Evolutionary conservation across 2,113 vertebrate species (phyloP).

Genomic region (Nerophis ophidion): DNA sequence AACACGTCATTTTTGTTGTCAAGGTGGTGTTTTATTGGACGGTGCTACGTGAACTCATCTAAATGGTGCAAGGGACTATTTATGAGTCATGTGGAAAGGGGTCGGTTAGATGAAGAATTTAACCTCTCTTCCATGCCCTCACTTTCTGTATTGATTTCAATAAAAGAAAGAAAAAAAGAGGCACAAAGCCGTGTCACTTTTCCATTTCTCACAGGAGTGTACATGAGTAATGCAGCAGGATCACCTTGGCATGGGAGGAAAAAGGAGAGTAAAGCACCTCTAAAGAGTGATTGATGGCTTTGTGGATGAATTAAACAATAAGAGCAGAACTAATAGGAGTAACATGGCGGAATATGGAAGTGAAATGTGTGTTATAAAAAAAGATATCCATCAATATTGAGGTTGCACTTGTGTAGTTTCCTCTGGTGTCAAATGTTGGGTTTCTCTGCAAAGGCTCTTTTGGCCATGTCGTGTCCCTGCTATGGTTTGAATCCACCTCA

Average conservation of each 20-base stretch:
- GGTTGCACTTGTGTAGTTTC: constrained; percentile 24
- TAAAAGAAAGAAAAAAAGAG: constrained; percentile 27
- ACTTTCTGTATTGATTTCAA: constrained; percentile 47
- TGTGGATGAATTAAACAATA: constrained; percentile 49
- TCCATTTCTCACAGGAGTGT: constrained; percentile 43
- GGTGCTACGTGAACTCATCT: not conserved
- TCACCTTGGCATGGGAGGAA: constrained; percentile 36
- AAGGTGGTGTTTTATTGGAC: not conserved
- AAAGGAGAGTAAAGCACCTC: constrained; percentile 29
- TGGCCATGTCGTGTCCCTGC: constrained; percentile 1
- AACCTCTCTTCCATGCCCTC: constrained; percentile 4
- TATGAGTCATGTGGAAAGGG: constrained; percentile 1
- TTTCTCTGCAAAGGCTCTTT: constrained; percentile 17
- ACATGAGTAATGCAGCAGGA: constrained; percentile 33
- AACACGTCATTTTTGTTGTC: too few relatives aligned
- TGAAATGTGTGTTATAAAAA: constrained; percentile 26
- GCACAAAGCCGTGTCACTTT: constrained; percentile 37
- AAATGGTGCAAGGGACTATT: not conserved
- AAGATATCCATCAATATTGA: constrained; percentile 30
- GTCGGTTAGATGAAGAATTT: not conserved
- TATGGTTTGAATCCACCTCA: constrained; percentile 47
- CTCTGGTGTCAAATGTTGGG: constrained; percentile 14
- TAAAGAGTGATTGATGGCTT: constrained; percentile 41
- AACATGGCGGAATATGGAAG: constrained; percentile 24
- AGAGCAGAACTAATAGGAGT: constrained; percentile 31